Evolutionary conservation across 2,113 vertebrate genomes (phyloP).

Genomic region (Neodontobutis hainanensis): DNA sequence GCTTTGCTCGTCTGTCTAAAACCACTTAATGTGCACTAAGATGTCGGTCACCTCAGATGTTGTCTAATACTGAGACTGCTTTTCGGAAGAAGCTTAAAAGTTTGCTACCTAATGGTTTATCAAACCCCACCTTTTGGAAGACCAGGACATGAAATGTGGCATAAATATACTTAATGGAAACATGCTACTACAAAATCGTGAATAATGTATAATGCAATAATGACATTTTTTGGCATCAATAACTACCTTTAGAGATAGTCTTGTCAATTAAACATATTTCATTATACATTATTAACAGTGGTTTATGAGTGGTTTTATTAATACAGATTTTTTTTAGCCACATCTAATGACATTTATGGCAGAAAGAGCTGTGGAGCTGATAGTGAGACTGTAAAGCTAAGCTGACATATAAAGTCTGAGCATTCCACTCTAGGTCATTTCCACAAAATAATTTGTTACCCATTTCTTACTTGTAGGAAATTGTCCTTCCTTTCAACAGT

Average conservation of each 20-base stretch:
- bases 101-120: slow-evolving; percentile 71
- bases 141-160: slow-evolving; percentile 43
- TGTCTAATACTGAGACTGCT: slow-evolving; percentile 57
- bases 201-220: too few species aligned
- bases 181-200: neutral
- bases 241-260: too few species aligned
- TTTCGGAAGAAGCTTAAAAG: slow-evolving; percentile 67
- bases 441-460: slow-evolving; percentile 62
- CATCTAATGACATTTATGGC: slow-evolving; percentile 64
- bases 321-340: slow-evolving; percentile 67
- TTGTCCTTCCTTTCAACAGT: slow-evolving; percentile 53
- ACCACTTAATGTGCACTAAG: slow-evolving; percentile 70
- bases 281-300: too few species aligned
- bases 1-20: slow-evolving; percentile 64
- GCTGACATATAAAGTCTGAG: slow-evolving; percentile 60
- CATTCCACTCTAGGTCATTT: slow-evolving; percentile 60
- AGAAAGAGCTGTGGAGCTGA: slow-evolving; percentile 41
- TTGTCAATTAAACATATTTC: too few species aligned
- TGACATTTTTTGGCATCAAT: too few species aligned
- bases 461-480: slow-evolving; percentile 53
- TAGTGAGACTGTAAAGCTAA: slow-evolving; percentile 52
- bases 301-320: too few species aligned
- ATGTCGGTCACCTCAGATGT: slow-evolving; percentile 58
- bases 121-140: slow-evolving; percentile 48
- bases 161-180: slow-evolving; percentile 54